Evolutionary conservation across 2,888 invertebrate species (phyloP).

Genomic region (Leptothorax acervorum): DNA sequence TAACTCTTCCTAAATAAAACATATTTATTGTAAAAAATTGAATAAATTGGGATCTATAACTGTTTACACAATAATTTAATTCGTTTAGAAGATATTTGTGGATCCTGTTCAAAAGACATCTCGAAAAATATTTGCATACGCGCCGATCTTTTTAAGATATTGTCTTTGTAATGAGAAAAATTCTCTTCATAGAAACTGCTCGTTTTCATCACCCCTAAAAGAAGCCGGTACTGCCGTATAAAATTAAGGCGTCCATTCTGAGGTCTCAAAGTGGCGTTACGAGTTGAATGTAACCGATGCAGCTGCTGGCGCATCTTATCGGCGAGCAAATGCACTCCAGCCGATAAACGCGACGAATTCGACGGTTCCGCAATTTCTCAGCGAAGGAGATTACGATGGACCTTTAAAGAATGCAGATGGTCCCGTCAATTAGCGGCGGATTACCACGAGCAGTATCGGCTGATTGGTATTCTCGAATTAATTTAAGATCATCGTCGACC

Average conservation of each 20-base stretch:
- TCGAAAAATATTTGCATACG: background rate
- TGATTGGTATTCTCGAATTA: conserved; percentile 31
- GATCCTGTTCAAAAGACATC: background rate
- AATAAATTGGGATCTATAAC: background rate
- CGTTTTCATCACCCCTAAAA: background rate
- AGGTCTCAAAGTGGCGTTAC: conserved; percentile 43
- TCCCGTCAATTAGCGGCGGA: conserved; percentile 40
- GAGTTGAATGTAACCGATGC: conserved; percentile 44
- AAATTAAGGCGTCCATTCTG: conserved; percentile 41
- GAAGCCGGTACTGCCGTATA: conserved; percentile 43
- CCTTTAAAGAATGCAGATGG: conserved; percentile 52
- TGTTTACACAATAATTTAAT: background rate
- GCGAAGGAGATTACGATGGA: conserved; percentile 39
- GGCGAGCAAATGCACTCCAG: conserved; percentile 18
- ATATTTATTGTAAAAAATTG: background rate
- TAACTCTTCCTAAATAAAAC: background rate
- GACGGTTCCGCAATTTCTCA: conserved; percentile 42
- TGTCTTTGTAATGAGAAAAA: background rate
- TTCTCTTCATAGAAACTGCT: background rate
- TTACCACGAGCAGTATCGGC: conserved; percentile 12
- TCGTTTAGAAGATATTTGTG: background rate
- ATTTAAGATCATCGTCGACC: conserved; percentile 6
- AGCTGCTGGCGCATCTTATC: conserved; percentile 61
- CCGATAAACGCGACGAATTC: conserved; percentile 56
- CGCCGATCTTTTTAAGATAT: background rate